A percentile compares a stretch with the other conserved stretches of the same genome.
Evolutionary conservation across 2,113 vertebrate genomes (phyloP).

Genomic region (Nestor notabilis): DNA sequence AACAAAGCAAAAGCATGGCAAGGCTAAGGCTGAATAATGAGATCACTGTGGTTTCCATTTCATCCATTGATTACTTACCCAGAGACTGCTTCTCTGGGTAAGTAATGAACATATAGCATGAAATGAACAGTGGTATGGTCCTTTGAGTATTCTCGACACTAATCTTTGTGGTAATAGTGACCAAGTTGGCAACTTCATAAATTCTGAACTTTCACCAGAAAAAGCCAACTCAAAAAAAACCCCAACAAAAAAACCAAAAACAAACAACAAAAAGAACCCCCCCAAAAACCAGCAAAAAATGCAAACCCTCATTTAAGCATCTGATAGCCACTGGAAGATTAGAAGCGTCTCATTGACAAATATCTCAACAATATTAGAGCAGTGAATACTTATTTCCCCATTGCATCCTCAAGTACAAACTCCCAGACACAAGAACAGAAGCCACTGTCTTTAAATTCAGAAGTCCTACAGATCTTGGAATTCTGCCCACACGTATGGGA

Average conservation of each 20-base stretch:
- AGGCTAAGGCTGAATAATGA: neutral
- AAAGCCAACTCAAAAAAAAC: neutral
- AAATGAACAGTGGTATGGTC: neutral
- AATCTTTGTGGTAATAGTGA: neutral
- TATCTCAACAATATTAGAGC: neutral
- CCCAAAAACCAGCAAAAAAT: neutral
- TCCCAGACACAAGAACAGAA: neutral
- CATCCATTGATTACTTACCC: neutral
- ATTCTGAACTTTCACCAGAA: neutral
- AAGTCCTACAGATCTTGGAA: neutral
- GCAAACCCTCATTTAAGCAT: neutral
- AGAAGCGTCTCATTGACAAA: neutral
- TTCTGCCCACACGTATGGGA: neutral
- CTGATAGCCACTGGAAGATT: neutral
- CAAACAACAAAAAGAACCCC: neutral
- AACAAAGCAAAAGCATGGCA: neutral
- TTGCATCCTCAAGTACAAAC: neutral
- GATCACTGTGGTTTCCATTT: neutral
- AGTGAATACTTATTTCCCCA: neutral
- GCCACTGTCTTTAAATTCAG: neutral
- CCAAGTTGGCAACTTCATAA: neutral
- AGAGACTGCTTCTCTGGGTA: slow-evolving; percentile 14
- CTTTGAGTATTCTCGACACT: neutral
- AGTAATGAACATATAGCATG: neutral
- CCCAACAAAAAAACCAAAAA: neutral